Evolutionary conservation across 2,113 vertebrate genomes (phyloP).

Genomic region (Tetrao urogallus): DNA sequence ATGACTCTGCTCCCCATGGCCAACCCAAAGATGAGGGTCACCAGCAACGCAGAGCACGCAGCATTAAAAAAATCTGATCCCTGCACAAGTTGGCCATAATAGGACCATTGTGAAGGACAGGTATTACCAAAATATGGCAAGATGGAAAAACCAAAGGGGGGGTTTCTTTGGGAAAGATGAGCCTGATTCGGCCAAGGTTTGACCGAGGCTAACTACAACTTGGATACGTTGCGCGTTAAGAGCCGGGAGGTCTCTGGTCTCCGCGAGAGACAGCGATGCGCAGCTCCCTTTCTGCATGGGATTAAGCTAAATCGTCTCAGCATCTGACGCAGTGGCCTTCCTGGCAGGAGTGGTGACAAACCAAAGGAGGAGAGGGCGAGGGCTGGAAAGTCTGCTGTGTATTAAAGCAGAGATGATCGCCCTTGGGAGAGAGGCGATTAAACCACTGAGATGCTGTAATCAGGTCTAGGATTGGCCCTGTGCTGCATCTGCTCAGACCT

Average conservation of each 20-base stretch:
- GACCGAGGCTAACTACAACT: background rate
- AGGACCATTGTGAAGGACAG: background rate
- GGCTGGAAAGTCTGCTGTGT: conserved; percentile 19
- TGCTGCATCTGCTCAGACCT: conserved; percentile 70
- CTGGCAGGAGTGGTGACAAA: background rate
- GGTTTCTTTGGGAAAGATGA: background rate
- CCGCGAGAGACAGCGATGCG: background rate
- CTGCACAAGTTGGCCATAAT: too few species aligned
- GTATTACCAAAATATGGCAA: background rate
- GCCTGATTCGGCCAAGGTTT: background rate
- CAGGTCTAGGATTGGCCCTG: conserved; percentile 72
- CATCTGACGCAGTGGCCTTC: conserved; percentile 53
- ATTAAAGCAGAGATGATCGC: conserved; percentile 52
- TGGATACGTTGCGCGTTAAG: rapidly evolving
- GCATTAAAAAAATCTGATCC: too few species aligned
- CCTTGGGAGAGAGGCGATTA: conserved; percentile 77
- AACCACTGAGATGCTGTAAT: conserved; percentile 71
- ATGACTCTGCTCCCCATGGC: too few species aligned
- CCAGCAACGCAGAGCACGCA: too few species aligned
- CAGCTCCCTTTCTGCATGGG: conserved; percentile 9
- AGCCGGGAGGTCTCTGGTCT: background rate
- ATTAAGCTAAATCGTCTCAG: conserved; percentile 73
- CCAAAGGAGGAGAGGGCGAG: background rate
- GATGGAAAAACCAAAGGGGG: background rate
- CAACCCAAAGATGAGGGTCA: too few species aligned